Evolutionary conservation across 2,888 invertebrate genomes (phyloP).

Genomic region (Phytoseiulus persimilis): DNA sequence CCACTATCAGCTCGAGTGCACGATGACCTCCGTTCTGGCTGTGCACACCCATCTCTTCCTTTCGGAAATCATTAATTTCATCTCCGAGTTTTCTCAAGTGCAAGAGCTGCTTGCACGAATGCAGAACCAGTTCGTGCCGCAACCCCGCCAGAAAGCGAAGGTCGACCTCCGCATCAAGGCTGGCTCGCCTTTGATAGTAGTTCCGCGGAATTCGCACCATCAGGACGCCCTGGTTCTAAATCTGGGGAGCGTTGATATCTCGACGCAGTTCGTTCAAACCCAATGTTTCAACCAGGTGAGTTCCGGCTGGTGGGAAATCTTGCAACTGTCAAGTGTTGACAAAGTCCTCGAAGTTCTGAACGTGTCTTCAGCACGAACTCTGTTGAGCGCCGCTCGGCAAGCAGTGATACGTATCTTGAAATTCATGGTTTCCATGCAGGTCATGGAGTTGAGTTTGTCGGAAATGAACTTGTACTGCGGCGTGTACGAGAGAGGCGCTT

Average conservation of each 20-base stretch:
- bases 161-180: constrained; percentile 22
- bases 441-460: constrained; percentile 20
- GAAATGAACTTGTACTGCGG: constrained; percentile 34
- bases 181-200: not conserved
- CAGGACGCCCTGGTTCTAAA: constrained; percentile 10
- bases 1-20: constrained; percentile 59
- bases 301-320: not conserved
- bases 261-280: constrained; percentile 6
- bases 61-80: constrained; percentile 75
- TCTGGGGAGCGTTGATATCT: constrained; percentile 29
- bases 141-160: constrained; percentile 48
- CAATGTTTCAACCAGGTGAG: constrained; percentile 12
- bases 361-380: too few relatives aligned
- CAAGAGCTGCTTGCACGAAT: constrained; percentile 48
- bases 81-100: constrained; percentile 62
- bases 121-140: constrained; percentile 51
- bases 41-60: constrained; percentile 89
- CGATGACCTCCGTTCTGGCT: constrained; percentile 83
- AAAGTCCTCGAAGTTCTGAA: too few relatives aligned
- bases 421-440: not conserved
- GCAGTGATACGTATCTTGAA: too few relatives aligned
- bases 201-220: constrained; percentile 27
- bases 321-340: too few relatives aligned
- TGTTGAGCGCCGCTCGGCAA: too few relatives aligned
- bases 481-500: not conserved